Base-by-base conservation (phyloP, 1,140 invertebrate genomes). In the Centruroides vittatus region DNA sequence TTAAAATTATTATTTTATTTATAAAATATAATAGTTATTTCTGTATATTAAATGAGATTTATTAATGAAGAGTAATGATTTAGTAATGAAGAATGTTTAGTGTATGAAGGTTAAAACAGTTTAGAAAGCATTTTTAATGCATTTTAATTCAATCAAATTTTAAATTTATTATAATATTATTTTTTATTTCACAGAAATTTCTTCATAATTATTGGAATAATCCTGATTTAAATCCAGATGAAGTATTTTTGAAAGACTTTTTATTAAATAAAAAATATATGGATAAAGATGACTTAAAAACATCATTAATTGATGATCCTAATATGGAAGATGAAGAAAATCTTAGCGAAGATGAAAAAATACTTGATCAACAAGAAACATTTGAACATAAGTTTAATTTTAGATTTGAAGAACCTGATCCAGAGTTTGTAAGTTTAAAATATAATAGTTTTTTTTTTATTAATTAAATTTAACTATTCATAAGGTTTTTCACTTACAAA, bases 311-410 rank as follows among this genome's bases (percentile, higher is more conserved):
- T 41, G 41, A 41, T 41, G 59, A 60, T 47, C 57, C 64, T 12
- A 35, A 52, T 49, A 60, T 50, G 7, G 52, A 57, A 23, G 60
- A 55, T 34, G 41, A 35, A 53, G 54, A 55, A 46, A 55, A 10
- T 34, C 10, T 62, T 12, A 56, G 58, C 53, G 58, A 66, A 52
- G 55, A 94, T 73, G 89, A 94, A 70, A 75, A 81, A 65, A 67
- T 76, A 12, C 68, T 76, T 59, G 70, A 76, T 57, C 65, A 72
- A 34, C 88, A 93, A 71, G 88, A 90, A 54, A 80, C 88, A 73
- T 98, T 96, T 79, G 94, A 98, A 70, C 81, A 89, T 47, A 95
- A 96, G 70, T 98, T 87, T 71, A 97, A 98, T 76, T 96, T 94
- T 73, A 81, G 94, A 67, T 98, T 88, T 76, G 92, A 98, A 76